Evolutionary conservation across 1,140 invertebrate genomes (phyloP).

Genomic region (Euschistus heros): DNA sequence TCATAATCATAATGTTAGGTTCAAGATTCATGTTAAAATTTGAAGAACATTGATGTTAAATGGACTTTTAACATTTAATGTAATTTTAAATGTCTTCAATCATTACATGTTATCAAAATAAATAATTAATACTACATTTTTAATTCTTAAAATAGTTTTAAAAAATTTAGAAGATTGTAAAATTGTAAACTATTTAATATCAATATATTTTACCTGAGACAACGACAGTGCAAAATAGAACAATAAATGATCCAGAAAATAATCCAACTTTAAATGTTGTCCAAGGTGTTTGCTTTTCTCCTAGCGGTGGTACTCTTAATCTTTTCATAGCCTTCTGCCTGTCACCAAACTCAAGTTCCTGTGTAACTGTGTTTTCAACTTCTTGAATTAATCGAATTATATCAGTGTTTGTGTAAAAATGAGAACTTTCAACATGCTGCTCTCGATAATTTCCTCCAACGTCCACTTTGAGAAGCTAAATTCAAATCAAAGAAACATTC

Average conservation of each 20-base stretch:
- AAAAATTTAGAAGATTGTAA: constrained; percentile 24
- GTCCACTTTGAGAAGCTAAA: constrained; percentile 45
- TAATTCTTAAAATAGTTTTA: not conserved
- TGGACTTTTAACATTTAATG: no score
- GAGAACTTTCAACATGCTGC: constrained; percentile 65
- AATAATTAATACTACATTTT: no score
- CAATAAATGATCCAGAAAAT: constrained; percentile 68
- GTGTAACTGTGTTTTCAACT: constrained; percentile 70
- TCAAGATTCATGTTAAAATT: no score
- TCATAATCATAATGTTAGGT: no score
- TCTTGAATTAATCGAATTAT: constrained; percentile 77
- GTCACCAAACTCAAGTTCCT: constrained; percentile 72
- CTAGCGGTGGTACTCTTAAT: constrained; percentile 71
- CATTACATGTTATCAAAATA: no score
- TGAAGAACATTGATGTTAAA: no score
- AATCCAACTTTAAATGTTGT: constrained; percentile 76
- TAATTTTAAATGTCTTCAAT: no score
- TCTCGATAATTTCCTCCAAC: constrained; percentile 59
- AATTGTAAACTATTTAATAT: no score
- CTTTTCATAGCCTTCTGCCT: constrained; percentile 78
- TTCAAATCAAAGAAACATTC: constrained; percentile 18
- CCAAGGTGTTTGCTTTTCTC: constrained; percentile 71
- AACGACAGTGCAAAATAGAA: constrained; percentile 61
- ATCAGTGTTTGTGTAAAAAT: constrained; percentile 79
- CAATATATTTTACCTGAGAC: constrained; percentile 48